Percentiles rank a stretch among this genome's conserved stretches.
Conservation (phyloP, 2,113 vertebrate genomes). For the Aviceda subcristata region DNA sequence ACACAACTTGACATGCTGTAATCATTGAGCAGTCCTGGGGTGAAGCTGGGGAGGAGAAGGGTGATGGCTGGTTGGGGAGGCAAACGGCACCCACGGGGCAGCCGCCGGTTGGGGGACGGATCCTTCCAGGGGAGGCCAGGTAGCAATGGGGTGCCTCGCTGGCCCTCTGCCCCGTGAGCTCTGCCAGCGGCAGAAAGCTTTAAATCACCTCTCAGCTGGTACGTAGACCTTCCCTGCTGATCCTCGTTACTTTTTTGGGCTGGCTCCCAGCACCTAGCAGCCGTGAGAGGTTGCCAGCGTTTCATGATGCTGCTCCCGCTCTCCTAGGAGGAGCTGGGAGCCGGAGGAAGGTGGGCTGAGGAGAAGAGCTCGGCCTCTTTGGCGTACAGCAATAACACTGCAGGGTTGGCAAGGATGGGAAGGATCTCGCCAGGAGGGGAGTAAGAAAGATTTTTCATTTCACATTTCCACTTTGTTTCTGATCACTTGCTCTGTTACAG, state of each 20-base stretch:
- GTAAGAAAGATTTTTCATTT: neutral
- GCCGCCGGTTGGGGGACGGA: rapidly evolving
- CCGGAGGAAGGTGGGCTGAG: neutral
- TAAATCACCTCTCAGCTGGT: neutral
- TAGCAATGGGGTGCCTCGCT: neutral
- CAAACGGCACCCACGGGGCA: rapidly evolving
- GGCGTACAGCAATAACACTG: neutral
- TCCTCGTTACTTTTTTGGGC: neutral
- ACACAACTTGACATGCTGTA: neutral
- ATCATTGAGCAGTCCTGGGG: neutral
- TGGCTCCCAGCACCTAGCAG: neutral
- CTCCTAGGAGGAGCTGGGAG: neutral
- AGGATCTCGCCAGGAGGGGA: neutral
- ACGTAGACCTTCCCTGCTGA: neutral
- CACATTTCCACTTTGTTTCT: neutral
- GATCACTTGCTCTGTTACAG: neutral
- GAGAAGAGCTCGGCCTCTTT: neutral
- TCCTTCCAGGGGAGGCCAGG: neutral
- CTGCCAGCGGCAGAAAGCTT: neutral
- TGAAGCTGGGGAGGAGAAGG: neutral
- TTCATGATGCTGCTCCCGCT: neutral
- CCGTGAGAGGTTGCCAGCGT: neutral
- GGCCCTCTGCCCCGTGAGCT: neutral
- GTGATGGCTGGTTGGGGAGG: neutral
- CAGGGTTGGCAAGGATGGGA: neutral